Evolutionary conservation across 2,113 vertebrate genomes (phyloP).

Genomic region (Dicaeum eximium): DNA sequence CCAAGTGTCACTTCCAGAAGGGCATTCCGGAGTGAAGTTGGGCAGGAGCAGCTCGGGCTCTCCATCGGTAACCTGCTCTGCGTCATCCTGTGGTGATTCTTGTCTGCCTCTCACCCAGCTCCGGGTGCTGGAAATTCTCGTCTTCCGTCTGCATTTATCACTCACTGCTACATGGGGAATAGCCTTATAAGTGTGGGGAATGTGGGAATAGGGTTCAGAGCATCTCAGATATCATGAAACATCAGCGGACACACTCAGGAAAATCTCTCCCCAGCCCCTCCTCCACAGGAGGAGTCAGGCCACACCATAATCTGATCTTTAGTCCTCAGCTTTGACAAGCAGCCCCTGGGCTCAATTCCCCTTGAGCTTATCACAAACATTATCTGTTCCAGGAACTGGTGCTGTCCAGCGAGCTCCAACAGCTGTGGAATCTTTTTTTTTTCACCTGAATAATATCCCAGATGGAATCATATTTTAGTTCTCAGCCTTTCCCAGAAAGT

Average conservation of each 20-base stretch:
- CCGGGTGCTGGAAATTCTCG: not conserved
- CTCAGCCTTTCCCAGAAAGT: not conserved
- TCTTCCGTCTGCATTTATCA: not conserved
- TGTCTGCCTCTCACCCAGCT: not conserved
- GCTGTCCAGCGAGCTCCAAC: not conserved
- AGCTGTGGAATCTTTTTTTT: not conserved
- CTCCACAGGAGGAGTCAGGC: not conserved
- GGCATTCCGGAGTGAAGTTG: not conserved
- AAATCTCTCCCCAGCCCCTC: not conserved
- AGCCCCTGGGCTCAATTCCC: not conserved
- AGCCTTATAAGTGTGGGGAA: not conserved
- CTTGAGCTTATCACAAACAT: not conserved
- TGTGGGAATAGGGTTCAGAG: not conserved
- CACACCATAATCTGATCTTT: not conserved
- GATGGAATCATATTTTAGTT: not conserved
- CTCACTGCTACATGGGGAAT: not conserved
- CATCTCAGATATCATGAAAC: not conserved
- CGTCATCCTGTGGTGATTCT: not conserved
- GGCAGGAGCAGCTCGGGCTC: not conserved
- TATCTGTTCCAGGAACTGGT: not conserved
- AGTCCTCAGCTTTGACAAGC: not conserved
- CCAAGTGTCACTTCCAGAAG: not conserved
- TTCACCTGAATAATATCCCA: not conserved
- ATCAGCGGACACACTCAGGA: not conserved
- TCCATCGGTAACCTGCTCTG: fast-evolving